Evolutionary conservation across 2,888 invertebrate genomes (phyloP), one percentile per base, ranked within the genome.

Genomic region (Phengaris alcon): DNA sequence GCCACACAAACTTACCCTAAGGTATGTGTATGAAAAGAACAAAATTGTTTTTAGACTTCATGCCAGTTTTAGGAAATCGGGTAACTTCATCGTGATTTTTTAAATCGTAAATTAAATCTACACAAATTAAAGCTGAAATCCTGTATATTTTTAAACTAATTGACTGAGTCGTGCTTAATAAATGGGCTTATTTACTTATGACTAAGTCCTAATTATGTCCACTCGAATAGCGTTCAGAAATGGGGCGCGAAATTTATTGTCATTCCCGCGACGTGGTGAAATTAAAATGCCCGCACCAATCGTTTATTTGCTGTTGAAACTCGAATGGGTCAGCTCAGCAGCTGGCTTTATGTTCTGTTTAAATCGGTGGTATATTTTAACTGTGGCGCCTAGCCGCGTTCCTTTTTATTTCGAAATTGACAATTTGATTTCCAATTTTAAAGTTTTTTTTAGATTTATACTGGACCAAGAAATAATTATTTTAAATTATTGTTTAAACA

Each of bases 161-260:
- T 75, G 59, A 70, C 69, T 70, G 48, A 70, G 57, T 10, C 70
- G 54, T 57, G 69, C 70, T 69, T 76, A 72, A 76, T 73, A 76
- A 75, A 77, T 74, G 57, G 12, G n/a, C 64, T 48, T 54, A 57
- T 72, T 77, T 76, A 75, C 48, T 74, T 76, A 74, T 79, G 80
- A 80, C 76, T 80, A 79, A 79, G 55, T 68, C 76, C 76, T 73
- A 79, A 80, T 79, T 78, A 79, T 73, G 75, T 76, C 74, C 74
- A 76, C 69, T 68, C 76, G 68, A 76, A 77, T 77, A 79, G 44
- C 68, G 75, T 72, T 75, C 76, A 73, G 73, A 77, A 76, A 77
- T 74, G 76, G 73, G 59, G 70, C 75, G 77, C 75, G 22, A 77
- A 78, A 79, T 80, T 78, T 80, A 80, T 78, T 79, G 59, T 75